Conservation (phyloP, 2,113 vertebrate species). For the Nycticorax nycticorax region DNA sequence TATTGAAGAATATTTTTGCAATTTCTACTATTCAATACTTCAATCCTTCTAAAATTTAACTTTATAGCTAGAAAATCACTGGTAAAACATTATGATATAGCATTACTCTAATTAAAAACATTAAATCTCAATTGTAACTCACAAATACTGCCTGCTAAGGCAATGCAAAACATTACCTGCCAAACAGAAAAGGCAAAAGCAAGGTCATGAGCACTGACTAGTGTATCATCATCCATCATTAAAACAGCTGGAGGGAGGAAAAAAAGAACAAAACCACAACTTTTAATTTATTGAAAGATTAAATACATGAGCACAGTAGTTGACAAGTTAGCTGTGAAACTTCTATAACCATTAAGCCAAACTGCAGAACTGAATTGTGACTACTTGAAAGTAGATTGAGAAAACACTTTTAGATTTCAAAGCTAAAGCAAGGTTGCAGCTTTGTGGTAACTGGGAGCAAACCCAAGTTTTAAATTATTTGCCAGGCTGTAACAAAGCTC, state of each 20-base stretch:
- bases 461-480: background rate
- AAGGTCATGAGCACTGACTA: slow-evolving; percentile 91
- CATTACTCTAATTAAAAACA: background rate
- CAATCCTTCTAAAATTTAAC: background rate
- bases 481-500: background rate
- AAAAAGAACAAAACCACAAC: background rate
- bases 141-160: background rate
- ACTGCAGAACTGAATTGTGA: background rate
- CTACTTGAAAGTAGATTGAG: background rate
- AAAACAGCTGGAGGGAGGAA: slow-evolving; percentile 80
- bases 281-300: background rate
- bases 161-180: slow-evolving; percentile 83
- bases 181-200: slow-evolving; percentile 93
- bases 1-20: background rate
- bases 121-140: background rate
- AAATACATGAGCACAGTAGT: background rate
- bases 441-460: background rate
- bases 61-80: background rate
- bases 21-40: background rate
- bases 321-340: background rate
- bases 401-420: background rate
- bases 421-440: background rate
- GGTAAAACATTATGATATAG: background rate
- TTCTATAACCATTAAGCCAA: background rate
- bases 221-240: slow-evolving; percentile 93